These are phyloP conservation scores for Phenganax stokvisi DNA, from an alignment of 92 coral and sea anemone genomes.

Conservation along the genomic window DNA sequence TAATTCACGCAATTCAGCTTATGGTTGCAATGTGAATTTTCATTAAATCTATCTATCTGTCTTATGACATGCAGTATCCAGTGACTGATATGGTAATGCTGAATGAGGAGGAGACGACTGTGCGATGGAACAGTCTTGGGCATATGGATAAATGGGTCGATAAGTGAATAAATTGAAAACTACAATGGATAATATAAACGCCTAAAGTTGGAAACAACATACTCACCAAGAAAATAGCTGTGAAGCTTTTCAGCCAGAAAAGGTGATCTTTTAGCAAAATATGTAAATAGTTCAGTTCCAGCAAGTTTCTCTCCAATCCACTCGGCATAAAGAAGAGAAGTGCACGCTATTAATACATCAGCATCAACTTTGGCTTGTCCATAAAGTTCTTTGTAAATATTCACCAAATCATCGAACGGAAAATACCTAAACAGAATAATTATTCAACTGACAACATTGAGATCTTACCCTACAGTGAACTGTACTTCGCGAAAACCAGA, in stretches of 20 bases:
- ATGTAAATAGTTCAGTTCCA: conserved; percentile 72
- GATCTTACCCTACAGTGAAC: background rate
- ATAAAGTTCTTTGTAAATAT: conserved; percentile 77
- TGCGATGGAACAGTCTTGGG: too few relatives aligned
- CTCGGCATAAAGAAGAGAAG: conserved; percentile 60
- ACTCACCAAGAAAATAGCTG: conserved; percentile 77
- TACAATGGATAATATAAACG: background rate
- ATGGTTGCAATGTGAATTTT: too few relatives aligned
- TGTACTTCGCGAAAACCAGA: too few relatives aligned
- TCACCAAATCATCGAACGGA: conserved; percentile 70
- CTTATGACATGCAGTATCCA: too few relatives aligned
- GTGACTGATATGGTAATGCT: too few relatives aligned
- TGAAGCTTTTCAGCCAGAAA: conserved; percentile 82
- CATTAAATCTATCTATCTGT: too few relatives aligned
- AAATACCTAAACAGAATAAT: conserved; percentile 60
- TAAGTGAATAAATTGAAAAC: too few relatives aligned
- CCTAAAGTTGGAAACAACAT: background rate
- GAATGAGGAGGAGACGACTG: too few relatives aligned
- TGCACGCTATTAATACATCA: conserved; percentile 61
- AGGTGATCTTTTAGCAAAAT: conserved; percentile 75
- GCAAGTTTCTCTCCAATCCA: conserved; percentile 83
- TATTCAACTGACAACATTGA: background rate
- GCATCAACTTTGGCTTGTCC: conserved; percentile 63
- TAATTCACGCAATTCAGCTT: too few relatives aligned
- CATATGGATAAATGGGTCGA: too few relatives aligned